These are phyloP conservation scores for Brachyistius frenatus DNA, from an alignment of 2,113 vertebrate genomes.

Conservation along the genomic window DNA sequence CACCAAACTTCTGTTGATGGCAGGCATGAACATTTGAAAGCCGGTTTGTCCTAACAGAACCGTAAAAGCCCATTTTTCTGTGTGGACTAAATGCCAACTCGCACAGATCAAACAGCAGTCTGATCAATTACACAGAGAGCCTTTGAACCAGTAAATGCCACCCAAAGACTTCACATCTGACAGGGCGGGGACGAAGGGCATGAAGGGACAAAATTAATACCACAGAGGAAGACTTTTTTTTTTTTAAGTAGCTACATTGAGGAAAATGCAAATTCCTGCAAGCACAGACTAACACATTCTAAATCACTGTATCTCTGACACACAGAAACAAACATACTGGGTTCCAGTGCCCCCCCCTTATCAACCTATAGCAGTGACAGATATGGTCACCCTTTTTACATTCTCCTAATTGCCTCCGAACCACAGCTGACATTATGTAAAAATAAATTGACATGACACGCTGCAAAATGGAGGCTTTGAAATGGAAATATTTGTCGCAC, in stretches of 20 bases:
- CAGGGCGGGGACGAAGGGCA: slow-evolving; percentile 34
- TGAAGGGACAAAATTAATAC: slow-evolving; percentile 44
- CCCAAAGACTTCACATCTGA: slow-evolving; percentile 54
- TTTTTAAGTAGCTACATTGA: neutral
- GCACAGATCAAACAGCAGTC: slow-evolving; percentile 72
- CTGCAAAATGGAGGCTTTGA: slow-evolving; percentile 57
- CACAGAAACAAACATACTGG: slow-evolving; percentile 10
- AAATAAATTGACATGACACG: slow-evolving; percentile 65
- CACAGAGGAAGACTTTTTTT: slow-evolving; percentile 5
- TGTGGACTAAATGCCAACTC: slow-evolving; percentile 71
- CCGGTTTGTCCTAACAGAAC: slow-evolving; percentile 38
- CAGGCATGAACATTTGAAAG: slow-evolving; percentile 46
- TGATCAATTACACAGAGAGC: slow-evolving; percentile 75
- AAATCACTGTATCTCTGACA: slow-evolving; percentile 9
- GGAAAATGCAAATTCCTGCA: slow-evolving; percentile 2
- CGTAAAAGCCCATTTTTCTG: slow-evolving; percentile 37
- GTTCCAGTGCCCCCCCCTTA: slow-evolving; percentile 2
- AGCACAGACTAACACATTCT: neutral
- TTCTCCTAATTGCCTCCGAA: slow-evolving; percentile 53
- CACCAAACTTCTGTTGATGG: slow-evolving; percentile 7
- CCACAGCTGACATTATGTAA: slow-evolving; percentile 56
- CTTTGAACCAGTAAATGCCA: slow-evolving; percentile 75
- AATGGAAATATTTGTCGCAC: slow-evolving; percentile 69
- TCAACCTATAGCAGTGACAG: slow-evolving; percentile 49
- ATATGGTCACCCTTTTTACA: slow-evolving; percentile 47